Conservation (phyloP, 2,113 vertebrate genomes). For the Myodes glareolus region DNA sequence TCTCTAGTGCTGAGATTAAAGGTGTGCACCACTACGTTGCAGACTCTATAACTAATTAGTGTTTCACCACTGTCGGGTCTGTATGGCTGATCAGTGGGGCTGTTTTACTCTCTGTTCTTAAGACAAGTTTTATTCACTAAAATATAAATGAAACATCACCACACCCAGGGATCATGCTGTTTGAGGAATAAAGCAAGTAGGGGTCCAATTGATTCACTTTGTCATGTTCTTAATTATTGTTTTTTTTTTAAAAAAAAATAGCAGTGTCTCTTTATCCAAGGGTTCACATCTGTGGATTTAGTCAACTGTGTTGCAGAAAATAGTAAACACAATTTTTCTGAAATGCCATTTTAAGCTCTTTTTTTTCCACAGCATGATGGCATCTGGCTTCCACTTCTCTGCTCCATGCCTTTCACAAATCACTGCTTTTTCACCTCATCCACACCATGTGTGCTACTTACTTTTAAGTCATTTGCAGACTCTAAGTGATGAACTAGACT, state of each 20-base stretch:
- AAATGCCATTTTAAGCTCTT: background rate
- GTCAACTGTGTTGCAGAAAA: background rate
- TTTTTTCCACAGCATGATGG: background rate
- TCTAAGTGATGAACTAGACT: background rate
- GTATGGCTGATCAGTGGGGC: too few species aligned
- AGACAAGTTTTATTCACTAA: too few species aligned
- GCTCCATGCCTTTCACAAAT: too few species aligned
- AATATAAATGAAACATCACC: too few species aligned
- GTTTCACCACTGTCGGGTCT: too few species aligned
- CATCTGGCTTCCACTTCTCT: background rate
- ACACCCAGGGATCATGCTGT: background rate
- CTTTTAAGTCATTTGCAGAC: accelerated
- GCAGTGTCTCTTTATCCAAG: background rate
- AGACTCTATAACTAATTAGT: too few species aligned
- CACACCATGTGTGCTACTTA: background rate
- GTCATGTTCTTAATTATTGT: background rate
- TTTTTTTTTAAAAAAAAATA: too few species aligned
- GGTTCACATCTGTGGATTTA: background rate
- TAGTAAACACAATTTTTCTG: background rate
- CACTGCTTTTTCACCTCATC: background rate
- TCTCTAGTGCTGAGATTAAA: too few species aligned
- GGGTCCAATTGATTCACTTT: background rate
- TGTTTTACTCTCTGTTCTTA: too few species aligned
- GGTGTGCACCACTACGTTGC: too few species aligned
- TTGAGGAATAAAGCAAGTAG: background rate